These are phyloP conservation scores for Cheilinus undulatus DNA, from an alignment of 2,113 vertebrate species.

Conservation along the genomic window DNA sequence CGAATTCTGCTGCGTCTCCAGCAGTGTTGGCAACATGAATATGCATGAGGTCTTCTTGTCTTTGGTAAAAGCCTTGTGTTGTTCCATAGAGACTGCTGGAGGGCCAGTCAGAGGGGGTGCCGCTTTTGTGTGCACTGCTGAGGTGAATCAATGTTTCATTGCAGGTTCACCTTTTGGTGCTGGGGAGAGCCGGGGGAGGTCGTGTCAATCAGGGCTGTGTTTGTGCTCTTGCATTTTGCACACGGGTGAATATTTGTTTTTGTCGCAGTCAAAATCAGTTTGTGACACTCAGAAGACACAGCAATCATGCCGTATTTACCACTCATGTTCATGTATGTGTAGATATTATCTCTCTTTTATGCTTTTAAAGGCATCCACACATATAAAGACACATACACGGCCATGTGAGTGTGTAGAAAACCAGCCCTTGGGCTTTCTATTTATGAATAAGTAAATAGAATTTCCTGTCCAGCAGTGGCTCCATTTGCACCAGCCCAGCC, in stretches of 20 bases:
- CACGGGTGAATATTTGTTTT: not conserved
- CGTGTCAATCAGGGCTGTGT: slow-evolving; percentile 2
- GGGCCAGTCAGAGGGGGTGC: not conserved
- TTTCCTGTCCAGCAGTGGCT: slow-evolving; percentile 39
- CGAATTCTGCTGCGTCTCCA: slow-evolving; percentile 56
- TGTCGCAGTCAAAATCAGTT: not conserved
- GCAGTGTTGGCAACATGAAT: slow-evolving; percentile 52
- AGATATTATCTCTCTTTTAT: slow-evolving; percentile 4
- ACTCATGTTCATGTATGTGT: not conserved
- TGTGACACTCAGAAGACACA: not conserved
- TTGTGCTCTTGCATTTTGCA: not conserved
- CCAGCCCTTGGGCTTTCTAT: slow-evolving; percentile 25
- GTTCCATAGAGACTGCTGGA: slow-evolving; percentile 33
- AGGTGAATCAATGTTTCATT: slow-evolving; percentile 48
- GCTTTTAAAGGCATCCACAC: not conserved
- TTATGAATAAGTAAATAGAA: slow-evolving; percentile 72
- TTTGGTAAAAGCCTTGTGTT: slow-evolving; percentile 62
- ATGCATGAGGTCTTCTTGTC: slow-evolving; percentile 69
- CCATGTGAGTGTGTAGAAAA: slow-evolving; percentile 28
- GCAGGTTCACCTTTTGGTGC: slow-evolving; percentile 23
- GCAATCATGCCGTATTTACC: not conserved
- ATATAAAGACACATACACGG: not conserved
- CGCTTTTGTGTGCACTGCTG: slow-evolving; percentile 8
- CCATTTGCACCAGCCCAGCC: slow-evolving; percentile 45
- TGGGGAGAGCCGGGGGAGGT: not conserved